phyloP scores from a whole-genome alignment of 2,888 invertebrate species.

The Callimorpha dominula region DNA sequence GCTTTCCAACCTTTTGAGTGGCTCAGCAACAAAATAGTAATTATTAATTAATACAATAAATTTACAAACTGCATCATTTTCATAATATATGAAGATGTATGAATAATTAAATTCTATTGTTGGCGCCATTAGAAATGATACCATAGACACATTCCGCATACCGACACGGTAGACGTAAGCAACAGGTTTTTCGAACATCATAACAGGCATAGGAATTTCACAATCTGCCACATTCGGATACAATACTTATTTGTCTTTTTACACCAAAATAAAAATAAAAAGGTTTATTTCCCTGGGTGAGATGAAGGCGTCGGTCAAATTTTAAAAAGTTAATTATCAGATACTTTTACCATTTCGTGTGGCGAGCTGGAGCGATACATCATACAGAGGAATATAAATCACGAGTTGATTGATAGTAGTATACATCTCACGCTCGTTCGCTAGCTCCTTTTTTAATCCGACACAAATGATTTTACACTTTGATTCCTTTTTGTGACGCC shows the following conservation, averaged over 20 bases:
- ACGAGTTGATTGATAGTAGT: constrained; percentile 83
- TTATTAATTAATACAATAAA: constrained; percentile 35
- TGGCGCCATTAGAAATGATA: constrained; percentile 62
- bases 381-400: constrained; percentile 84
- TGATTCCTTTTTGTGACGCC: constrained; percentile 78
- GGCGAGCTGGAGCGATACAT: constrained; percentile 77
- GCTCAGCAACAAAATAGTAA: constrained; percentile 27
- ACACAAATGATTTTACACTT: constrained; percentile 86
- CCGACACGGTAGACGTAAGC: constrained; percentile 52
- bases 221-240: constrained; percentile 51
- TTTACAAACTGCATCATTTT: constrained; percentile 33
- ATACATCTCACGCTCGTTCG: constrained; percentile 82
- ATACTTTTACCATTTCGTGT: constrained; percentile 76
- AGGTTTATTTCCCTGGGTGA: constrained; percentile 55
- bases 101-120: constrained; percentile 64
- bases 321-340: constrained; percentile 86
- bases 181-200: constrained; percentile 59
- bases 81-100: constrained; percentile 60
- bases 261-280: constrained; percentile 42
- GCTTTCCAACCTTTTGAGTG: constrained; percentile 39
- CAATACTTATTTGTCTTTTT: constrained; percentile 42
- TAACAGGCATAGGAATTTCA: constrained; percentile 44
- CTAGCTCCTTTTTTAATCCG: constrained; percentile 85
- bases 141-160: constrained; percentile 53
- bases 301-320: constrained; percentile 83